These are phyloP conservation scores for Platycheirus albimanus DNA, from an alignment of 2,888 invertebrate species.

Conservation along the genomic window DNA sequence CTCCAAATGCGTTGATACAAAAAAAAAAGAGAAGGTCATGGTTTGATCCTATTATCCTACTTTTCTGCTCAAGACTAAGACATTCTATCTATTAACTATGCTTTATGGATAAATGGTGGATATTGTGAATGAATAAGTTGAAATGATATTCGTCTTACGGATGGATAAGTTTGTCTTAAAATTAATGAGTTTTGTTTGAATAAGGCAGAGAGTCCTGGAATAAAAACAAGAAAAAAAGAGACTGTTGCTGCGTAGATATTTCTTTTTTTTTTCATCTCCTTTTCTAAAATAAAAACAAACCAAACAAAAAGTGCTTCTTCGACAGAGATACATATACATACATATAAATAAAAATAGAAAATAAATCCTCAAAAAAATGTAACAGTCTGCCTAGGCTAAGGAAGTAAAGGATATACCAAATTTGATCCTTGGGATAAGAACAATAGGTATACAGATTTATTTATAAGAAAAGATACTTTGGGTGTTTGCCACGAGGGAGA, in stretches of 20 bases:
- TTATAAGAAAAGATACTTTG: conserved; percentile 4
- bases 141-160: conserved; percentile 62
- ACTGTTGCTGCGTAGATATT: conserved; percentile 53
- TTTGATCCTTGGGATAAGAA: conserved; percentile 35
- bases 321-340: neutral
- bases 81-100: no score
- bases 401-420: neutral
- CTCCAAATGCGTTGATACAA: no score
- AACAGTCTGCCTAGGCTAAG: conserved; percentile 11
- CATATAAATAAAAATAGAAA: neutral
- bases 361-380: conserved; percentile 31
- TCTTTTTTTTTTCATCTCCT: no score
- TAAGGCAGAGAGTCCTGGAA: conserved; percentile 37
- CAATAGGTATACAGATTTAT: no score
- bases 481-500: conserved; percentile 27
- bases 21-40: no score
- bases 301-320: no score
- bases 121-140: conserved; percentile 60
- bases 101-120: no score
- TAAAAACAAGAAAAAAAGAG: conserved; percentile 21
- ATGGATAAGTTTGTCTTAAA: conserved; percentile 62
- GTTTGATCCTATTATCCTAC: no score
- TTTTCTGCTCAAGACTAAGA: no score
- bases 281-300: no score
- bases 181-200: conserved; percentile 65